phyloP scores from a whole-genome alignment of 23 tunicate genomes.

The Halocynthia aurantium region DNA sequence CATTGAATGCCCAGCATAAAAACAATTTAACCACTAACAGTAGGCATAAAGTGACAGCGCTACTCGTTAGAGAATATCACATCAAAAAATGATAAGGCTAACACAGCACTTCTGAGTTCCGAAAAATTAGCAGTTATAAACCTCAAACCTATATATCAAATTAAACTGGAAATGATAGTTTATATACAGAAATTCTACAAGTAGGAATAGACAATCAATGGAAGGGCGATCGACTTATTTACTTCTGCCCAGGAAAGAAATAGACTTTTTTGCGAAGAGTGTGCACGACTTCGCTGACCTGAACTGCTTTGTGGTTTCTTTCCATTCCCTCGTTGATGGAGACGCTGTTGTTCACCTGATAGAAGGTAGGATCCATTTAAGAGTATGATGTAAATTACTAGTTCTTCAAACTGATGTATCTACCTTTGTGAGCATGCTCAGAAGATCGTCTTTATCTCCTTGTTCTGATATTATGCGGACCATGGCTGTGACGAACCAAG shows the following conservation, averaged over 20 bases:
- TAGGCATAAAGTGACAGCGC: too few relatives aligned
- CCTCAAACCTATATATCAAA: too few relatives aligned
- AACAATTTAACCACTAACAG: too few relatives aligned
- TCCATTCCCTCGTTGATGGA: constrained; percentile 8
- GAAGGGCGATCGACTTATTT: background rate
- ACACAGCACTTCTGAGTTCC: too few relatives aligned
- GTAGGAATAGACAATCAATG: too few relatives aligned
- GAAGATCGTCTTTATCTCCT: background rate
- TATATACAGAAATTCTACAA: too few relatives aligned
- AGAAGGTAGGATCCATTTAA: background rate
- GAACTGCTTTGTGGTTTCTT: background rate
- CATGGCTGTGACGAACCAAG: constrained; percentile 19
- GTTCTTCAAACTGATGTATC: background rate
- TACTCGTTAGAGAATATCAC: too few relatives aligned
- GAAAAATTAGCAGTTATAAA: too few relatives aligned
- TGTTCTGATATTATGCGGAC: constrained; percentile 10
- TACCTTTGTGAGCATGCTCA: constrained; percentile 29
- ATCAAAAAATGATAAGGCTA: too few relatives aligned
- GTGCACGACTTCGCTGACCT: constrained; percentile 16
- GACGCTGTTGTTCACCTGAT: constrained; percentile 25
- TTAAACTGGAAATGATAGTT: too few relatives aligned
- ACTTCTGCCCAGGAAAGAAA: constrained; percentile 10
- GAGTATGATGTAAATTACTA: background rate
- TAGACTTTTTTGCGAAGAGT: constrained; percentile 22
- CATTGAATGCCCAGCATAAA: too few relatives aligned